Base-by-base conservation (phyloP, 2,113 vertebrate genomes). In the Crotophaga sulcirostris region DNA sequence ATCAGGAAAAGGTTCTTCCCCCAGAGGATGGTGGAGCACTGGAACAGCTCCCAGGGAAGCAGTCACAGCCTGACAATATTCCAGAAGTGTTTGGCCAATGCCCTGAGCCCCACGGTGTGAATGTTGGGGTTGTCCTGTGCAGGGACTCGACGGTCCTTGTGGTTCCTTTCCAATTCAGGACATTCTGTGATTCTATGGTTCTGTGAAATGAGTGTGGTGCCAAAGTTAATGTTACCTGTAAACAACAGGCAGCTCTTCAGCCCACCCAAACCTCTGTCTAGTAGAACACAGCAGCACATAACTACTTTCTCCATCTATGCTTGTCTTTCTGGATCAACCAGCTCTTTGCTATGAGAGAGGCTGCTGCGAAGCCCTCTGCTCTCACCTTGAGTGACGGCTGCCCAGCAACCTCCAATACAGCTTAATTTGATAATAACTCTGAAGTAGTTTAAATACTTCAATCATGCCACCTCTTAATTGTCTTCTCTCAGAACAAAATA, bases 401-500 rank as follows among this genome's bases (percentile, higher is more conserved):
- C 88, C 95, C 96, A 68, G 79, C 63, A 42, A 90, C 86, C 93
- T 96, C 93, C 93, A 86, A 5, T 42, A 44, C 88, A 78, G 94
- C 90, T 94, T 97, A 95, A 96, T 93, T 93, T 96, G 92, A 91
- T 97, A 96, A 97, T 89, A 95, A 81, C 88, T 68, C 92, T 96
- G 95, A 97, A 93, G 90, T 88, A 96, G 75, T 96, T 96, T 97
- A 96, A 96, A 96, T 70, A 88, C 89, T 96, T 97, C 96, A 95
- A 77, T 96, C 96, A 96, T 60, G 83, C 58, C 87, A 95, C 93
- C 93, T 95, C 92, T 90, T 97, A 96, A 96, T 97, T 94, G 96
- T 91, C 79, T 86, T 75, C 92, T 92, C 74, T 78, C 82, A 58
- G 94, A 96, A 97, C 87, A 96, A 92, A 97, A 96, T 97, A 97